Conservation (phyloP, 2,797 vertebrate species). For the Rhodeus uyekii region DNA sequence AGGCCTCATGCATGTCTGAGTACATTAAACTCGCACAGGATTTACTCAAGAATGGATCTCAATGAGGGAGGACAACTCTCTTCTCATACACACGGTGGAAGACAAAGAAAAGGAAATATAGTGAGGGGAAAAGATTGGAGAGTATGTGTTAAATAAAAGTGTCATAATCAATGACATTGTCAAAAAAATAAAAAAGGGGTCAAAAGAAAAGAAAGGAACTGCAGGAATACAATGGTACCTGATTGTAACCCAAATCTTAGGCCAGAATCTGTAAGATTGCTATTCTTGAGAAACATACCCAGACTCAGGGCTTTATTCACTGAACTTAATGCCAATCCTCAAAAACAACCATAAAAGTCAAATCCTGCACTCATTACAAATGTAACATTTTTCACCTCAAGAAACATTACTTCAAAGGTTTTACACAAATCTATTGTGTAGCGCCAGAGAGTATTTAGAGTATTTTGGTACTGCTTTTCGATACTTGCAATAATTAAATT, state of each 20-base stretch:
- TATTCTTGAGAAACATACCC: neutral
- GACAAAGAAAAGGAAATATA: slow-evolving; percentile 39
- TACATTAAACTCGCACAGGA: slow-evolving; percentile 83
- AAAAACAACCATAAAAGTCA: neutral
- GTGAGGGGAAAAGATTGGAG: slow-evolving; percentile 19
- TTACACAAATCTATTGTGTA: neutral
- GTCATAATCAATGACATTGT: slow-evolving; percentile 61
- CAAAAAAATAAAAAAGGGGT: slow-evolving; percentile 51
- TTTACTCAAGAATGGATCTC: slow-evolving; percentile 76
- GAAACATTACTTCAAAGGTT: neutral
- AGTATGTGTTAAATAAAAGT: slow-evolving; percentile 23
- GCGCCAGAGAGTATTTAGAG: too few species aligned
- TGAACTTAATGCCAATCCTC: neutral
- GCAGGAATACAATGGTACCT: neutral
- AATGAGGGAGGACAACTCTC: slow-evolving; percentile 71
- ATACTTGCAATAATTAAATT: too few species aligned
- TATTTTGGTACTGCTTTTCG: too few species aligned
- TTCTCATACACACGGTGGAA: slow-evolving; percentile 73
- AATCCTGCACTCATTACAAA: neutral
- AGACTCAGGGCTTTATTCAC: neutral
- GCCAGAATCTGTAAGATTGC: neutral
- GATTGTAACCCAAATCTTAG: neutral
- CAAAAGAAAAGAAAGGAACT: slow-evolving; percentile 36
- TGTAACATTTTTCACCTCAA: neutral
- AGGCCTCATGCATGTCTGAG: slow-evolving; percentile 75